phyloP scores from a whole-genome alignment of 2,888 invertebrate species.

The Latheticus oryzae region DNA sequence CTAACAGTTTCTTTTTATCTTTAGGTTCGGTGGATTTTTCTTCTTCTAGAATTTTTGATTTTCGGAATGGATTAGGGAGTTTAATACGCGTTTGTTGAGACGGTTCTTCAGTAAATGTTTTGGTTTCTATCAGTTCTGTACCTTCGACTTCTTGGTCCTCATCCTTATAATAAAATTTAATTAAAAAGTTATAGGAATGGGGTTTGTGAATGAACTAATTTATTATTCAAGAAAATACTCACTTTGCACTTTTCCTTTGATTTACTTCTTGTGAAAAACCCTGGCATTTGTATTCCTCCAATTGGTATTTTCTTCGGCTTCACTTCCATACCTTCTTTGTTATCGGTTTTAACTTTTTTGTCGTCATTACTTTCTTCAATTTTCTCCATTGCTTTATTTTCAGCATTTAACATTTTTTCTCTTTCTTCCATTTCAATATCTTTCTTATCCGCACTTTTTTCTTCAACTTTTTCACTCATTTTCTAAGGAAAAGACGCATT shows the following conservation, averaged over 20 bases:
- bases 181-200: neutral
- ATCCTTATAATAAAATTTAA: slow-evolving; percentile 54
- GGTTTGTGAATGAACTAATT: neutral
- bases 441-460: slow-evolving; percentile 74
- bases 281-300: slow-evolving; percentile 89
- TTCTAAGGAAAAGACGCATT: slow-evolving; percentile 46
- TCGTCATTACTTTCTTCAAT: slow-evolving; percentile 65
- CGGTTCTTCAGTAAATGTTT: slow-evolving; percentile 57
- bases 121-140: slow-evolving; percentile 60
- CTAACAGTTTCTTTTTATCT: slow-evolving; percentile 67
- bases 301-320: slow-evolving; percentile 87
- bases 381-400: slow-evolving; percentile 70
- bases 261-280: slow-evolving; percentile 83
- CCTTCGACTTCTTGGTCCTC: slow-evolving; percentile 66
- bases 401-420: slow-evolving; percentile 72
- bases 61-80: slow-evolving; percentile 70
- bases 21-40: slow-evolving; percentile 60
- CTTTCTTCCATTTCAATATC: slow-evolving; percentile 76
- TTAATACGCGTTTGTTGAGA: slow-evolving; percentile 64
- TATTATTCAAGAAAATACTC: slow-evolving; percentile 45
- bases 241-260: slow-evolving; percentile 81
- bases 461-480: slow-evolving; percentile 57
- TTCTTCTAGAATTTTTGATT: slow-evolving; percentile 61
- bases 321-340: slow-evolving; percentile 78
- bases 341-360: slow-evolving; percentile 69